Evolutionary conservation across 2,888 invertebrate genomes (phyloP).

Genomic region (Anthophora plumipes): DNA sequence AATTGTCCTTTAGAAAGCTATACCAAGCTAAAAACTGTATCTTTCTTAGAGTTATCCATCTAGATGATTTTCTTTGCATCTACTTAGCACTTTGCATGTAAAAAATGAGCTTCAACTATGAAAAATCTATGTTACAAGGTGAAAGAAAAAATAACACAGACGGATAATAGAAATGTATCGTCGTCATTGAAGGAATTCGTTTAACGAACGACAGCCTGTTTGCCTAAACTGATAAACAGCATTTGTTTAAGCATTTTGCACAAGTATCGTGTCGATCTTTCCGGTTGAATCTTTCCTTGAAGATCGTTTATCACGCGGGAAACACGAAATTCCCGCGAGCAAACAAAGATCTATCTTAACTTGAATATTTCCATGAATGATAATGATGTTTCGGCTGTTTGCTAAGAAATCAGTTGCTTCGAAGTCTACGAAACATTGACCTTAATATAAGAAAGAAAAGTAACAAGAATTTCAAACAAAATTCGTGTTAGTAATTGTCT

Average conservation of each 20-base stretch:
- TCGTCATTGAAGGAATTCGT: conserved; percentile 15
- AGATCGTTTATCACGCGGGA: not conserved
- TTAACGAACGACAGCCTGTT: conserved; percentile 14
- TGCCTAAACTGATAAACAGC: conserved; percentile 26
- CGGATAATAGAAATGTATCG: conserved; percentile 23
- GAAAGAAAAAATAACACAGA: conserved; percentile 16
- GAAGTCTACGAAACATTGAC: no score
- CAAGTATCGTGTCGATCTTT: not conserved
- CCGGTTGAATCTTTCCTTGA: not conserved
- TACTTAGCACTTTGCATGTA: no score
- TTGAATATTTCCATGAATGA: not conserved
- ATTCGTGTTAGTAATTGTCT: not conserved
- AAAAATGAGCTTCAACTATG: no score
- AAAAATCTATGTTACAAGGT: no score
- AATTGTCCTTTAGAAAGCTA: no score
- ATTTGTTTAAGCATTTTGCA: conserved; percentile 15
- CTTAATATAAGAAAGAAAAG: no score
- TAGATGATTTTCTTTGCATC: no score
- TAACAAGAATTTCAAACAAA: not conserved
- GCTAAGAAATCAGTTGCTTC: not conserved
- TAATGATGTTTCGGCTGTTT: not conserved
- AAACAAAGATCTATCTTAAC: not conserved
- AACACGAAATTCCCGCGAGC: not conserved
- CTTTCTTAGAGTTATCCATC: no score
- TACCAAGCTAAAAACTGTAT: no score